A percentile compares a stretch with the other conserved stretches of the same genome.
Conservation (phyloP, 2,797 vertebrate genomes). For the Brachyrhaphis roseni region DNA sequence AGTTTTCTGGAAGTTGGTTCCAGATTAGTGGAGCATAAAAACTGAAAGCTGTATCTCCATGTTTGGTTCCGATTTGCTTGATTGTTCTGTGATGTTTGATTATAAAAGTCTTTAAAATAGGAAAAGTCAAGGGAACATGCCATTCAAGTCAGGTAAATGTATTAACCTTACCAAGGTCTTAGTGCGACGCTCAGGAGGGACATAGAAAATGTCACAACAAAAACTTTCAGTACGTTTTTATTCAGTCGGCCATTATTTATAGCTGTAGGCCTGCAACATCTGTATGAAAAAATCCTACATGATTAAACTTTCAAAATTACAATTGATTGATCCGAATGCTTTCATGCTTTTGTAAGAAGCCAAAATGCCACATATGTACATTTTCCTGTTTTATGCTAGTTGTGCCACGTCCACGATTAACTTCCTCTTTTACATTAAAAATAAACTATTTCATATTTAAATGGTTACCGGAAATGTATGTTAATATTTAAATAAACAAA, state of each 20-base stretch:
- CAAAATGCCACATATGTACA: not conserved
- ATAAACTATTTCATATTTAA: not conserved
- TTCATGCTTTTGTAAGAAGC: not conserved
- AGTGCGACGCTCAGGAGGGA: no score
- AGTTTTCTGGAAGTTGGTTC: no score
- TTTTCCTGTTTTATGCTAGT: no score
- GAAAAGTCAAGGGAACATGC: no score
- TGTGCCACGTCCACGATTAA: not conserved
- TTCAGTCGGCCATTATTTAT: not conserved
- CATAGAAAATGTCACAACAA: no score
- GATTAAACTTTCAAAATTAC: not conserved
- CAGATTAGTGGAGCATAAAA: no score
- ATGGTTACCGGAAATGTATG: not conserved
- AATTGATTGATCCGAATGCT: not conserved
- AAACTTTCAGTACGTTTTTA: not conserved
- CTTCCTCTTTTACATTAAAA: not conserved
- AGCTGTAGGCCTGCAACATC: not conserved
- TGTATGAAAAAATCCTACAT: not conserved
- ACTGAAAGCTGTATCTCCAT: no score
- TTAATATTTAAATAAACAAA: not conserved
- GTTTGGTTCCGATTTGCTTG: no score
- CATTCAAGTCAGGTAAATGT: no score
- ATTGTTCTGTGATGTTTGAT: no score
- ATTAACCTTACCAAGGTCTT: no score
- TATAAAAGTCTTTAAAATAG: no score